Percentiles rank a stretch among this genome's conserved stretches.
Conservation (phyloP, 2,113 vertebrate species). For the Paracanthobrama guichenoti region DNA sequence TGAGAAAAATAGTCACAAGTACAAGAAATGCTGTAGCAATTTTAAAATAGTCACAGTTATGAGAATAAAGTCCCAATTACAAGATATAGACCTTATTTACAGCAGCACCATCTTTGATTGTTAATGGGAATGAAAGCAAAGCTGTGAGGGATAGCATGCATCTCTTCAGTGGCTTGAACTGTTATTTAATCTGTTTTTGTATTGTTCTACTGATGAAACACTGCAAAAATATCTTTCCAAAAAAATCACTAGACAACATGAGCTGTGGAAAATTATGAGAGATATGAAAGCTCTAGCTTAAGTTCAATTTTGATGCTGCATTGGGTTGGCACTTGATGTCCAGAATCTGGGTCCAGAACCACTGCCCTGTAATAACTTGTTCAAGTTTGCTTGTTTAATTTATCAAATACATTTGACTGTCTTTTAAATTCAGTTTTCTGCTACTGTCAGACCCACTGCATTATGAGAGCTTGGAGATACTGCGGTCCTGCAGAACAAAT, state of each 20-base stretch:
- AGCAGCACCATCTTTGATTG: no score
- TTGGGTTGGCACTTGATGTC: background rate
- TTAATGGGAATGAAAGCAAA: no score
- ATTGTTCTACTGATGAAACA: no score
- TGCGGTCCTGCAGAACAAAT: constrained; percentile 37
- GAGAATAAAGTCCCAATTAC: background rate
- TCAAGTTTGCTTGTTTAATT: background rate
- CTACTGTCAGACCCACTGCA: background rate
- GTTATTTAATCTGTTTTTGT: no score
- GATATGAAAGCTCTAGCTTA: no score
- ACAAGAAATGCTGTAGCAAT: no score
- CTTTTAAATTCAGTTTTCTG: background rate
- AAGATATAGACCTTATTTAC: no score
- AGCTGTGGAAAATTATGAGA: no score
- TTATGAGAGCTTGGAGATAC: constrained; percentile 35
- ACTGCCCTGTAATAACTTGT: background rate
- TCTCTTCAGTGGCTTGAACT: no score
- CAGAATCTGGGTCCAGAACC: background rate
- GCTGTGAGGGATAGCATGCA: no score
- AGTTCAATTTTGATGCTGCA: background rate
- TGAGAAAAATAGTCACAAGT: background rate
- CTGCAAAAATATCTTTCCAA: no score
- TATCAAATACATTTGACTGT: background rate
- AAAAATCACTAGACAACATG: no score
- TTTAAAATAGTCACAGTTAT: background rate